Evolutionary conservation across 2,113 vertebrate species (phyloP), one percentile per base, ranked within the genome.

Genomic region (Gobio gobio): DNA sequence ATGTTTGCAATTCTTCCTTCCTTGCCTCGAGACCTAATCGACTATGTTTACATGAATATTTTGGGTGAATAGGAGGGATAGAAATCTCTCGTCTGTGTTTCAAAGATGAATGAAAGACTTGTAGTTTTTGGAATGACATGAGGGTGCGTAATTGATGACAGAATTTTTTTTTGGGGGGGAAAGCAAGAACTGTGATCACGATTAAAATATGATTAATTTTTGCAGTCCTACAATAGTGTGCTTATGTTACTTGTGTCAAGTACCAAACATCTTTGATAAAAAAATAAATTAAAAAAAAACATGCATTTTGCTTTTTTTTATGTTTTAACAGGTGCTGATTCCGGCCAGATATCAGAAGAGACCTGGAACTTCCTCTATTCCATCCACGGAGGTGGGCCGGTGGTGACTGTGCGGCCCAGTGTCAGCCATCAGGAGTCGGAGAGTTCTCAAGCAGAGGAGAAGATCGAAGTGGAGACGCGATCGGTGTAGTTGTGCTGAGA

Each of bases 301-400:
- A 10, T 36, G 3, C 10, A 2, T 26, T 75, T 75, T 13, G n/a
- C 18, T 63, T n/a, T 3, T 3, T 64, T 49, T 36, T 22, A 47
- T 51, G 14, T 14, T 83, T 81, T 24, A 3, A 10, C 91, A 98
- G 98, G 98, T 88, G 98, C 98, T 18, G 98, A 99, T 93, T 99
- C 97, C 82, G 98, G 98, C 75, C 98, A 99, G 90, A 99, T 99
- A 93, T 99, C 98, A 3, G 97, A 99, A 89, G 98, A 99, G 93
- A 99, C 98, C 2, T 99, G 98, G 98, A 96, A 96, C 93, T 99
- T 99, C 92, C 96, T 99, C 56, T 95, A 97, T 88, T 97, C 95
- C 0, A 97, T 99, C 88, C 98, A 99, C 56, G 96, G 96, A 29
- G 98, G 98, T 49, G 98, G 98, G 5, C 98, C 98, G 0, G 94